Evolutionary conservation across 2,797 vertebrate species (phyloP), one percentile per base, ranked within the genome.

Genomic region (Nyctalus aviator): DNA sequence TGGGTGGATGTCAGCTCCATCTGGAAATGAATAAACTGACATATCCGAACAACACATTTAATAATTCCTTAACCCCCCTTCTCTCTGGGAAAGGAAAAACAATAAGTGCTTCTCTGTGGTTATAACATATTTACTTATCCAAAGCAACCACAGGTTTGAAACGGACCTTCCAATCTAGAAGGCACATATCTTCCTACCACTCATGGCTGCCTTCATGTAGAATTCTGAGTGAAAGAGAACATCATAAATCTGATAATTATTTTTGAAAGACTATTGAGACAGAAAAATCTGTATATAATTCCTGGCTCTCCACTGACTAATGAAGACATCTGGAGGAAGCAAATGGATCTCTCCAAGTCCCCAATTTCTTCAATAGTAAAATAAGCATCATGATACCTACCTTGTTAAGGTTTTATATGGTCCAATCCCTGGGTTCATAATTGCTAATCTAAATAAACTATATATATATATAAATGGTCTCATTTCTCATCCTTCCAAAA

Each of bases 51-150:
- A 71, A 41, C 0, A 12, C 57, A 30, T 30, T 32, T 76, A 79
- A 59, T 73, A 88, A 90, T 84, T 91, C 59, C 57, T 88, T 78
- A n/a, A 82, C 62, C 12, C 35, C 79, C 50, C 71, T 92, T 25
- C 66, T 78, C 66, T 90, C 88, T 37, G 69, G 88, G 85, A 94
- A 94, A n/a, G 41, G 55, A 27, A 68, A 93, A 96, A 73, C 69
- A 83, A 73, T 69, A 69, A 64, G 90, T 44, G 32, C 27, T 95
- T 90, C 50, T 90, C 53, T 25, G 20, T 77, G 73, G 32, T 91
- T 84, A 68, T 50, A 82, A 78, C 53, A 68, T 6, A 90, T 68
- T 90, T 86, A 35, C 23, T 92, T 78, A 72, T 46, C 64, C 20
- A 41, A 41, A 41, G 37, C 37, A 41, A 41, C 37, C 37, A 41